Base-by-base conservation (phyloP, 2,113 vertebrate species). In the Lagenorhynchus albirostris region DNA sequence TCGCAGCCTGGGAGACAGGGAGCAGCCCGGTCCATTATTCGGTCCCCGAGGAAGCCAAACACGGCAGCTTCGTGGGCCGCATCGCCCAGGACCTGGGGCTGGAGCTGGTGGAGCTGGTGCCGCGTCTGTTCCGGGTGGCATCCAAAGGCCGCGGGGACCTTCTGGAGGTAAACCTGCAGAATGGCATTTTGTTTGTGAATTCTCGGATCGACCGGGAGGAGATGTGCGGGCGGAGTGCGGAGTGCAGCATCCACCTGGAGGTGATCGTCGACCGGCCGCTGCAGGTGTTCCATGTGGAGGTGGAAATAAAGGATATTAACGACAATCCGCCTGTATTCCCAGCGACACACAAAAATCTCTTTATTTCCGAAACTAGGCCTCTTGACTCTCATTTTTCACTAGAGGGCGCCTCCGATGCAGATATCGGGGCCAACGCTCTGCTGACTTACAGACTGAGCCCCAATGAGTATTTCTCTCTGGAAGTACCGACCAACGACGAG, bases 161-260 rank as follows among this genome's bases (percentile, higher is more conserved):
- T n/a, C 81, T 97, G 90, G 91, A 96, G 87, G 81, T 96, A 31
- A 97, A 99, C 97, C 98, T 99, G 98, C 99, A 99, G 41, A 41
- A 41, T 6, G 41, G 41, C 41, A 6, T 41, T 41, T 41, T 41
- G 41, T 41, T 41, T 41, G 41, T 41, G 41, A 41, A 41, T 41
- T 41, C 41, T 41, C 41, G 98, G 79, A 99, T 99, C 29, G 99
- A 99, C 97, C 98, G 99, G 41, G 99, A 99, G 94, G 99, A 99
- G 94, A 98, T 99, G 98, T 99, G 99, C 6, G 99, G 99, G 44
- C 0, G 99, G 1, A 99, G 97, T 25, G 4, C 10, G 86, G 94
- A 1, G 95, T 98, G 99, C 33, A 94, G 98, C 60, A 86, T 99
- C 12, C 98, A 98, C 93, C 95, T 99, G 44, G 99, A 99, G 58